These are phyloP conservation scores for Furcula furcula DNA, from an alignment of 2,888 invertebrate genomes.

Conservation along the genomic window DNA sequence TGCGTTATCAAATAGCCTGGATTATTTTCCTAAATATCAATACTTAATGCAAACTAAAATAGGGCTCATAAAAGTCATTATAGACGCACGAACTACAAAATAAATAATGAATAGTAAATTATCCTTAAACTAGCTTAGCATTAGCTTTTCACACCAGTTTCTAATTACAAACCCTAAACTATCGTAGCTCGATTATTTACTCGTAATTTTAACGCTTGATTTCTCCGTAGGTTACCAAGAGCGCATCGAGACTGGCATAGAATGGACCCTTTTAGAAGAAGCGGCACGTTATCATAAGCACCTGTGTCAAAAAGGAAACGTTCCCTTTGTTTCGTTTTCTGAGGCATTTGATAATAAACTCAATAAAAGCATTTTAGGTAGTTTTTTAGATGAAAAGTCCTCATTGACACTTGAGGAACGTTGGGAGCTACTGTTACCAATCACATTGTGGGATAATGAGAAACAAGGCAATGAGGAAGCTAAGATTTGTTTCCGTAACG, in stretches of 20 bases:
- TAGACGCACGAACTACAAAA: too few species aligned
- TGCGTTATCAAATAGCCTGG: too few species aligned
- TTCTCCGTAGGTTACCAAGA: constrained; percentile 52
- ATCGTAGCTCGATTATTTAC: too few species aligned
- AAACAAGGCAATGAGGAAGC: constrained; percentile 56
- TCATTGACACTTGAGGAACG: constrained; percentile 51
- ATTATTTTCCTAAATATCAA: too few species aligned
- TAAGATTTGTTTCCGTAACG: constrained; percentile 54
- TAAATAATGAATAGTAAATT: too few species aligned
- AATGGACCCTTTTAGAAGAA: constrained; percentile 55
- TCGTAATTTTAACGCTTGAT: too few species aligned
- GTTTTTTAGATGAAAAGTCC: constrained; percentile 53
- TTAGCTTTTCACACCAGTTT: too few species aligned
- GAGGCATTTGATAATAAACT: constrained; percentile 58
- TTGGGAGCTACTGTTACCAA: constrained; percentile 58
- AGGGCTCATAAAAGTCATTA: too few species aligned
- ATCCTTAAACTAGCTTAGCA: too few species aligned
- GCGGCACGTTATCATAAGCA: constrained; percentile 49
- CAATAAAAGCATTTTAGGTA: constrained; percentile 48
- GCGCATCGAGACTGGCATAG: constrained; percentile 57
- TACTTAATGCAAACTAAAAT: too few species aligned
- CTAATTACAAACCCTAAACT: too few species aligned
- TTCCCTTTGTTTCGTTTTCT: constrained; percentile 43
- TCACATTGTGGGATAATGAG: constrained; percentile 62
- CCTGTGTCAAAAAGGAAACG: constrained; percentile 39